Conservation (phyloP, 2,888 invertebrate species). For the Schizotus pectinicornis region DNA sequence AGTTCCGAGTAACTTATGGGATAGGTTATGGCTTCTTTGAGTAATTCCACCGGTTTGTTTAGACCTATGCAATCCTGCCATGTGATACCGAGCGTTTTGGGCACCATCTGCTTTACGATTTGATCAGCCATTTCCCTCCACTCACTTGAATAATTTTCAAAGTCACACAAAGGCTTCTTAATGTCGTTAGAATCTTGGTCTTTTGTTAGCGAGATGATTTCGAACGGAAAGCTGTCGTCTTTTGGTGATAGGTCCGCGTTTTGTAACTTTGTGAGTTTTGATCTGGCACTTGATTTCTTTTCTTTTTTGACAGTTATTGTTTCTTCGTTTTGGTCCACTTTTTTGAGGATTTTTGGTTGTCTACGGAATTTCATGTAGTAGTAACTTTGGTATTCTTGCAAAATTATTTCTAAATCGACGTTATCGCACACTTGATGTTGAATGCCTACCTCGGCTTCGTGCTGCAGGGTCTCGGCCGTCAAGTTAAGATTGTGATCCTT, state of each 20-base stretch:
- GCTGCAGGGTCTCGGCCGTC: constrained; percentile 68
- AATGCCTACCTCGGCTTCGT: constrained; percentile 75
- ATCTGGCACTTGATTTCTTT: constrained; percentile 34
- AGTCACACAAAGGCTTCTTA: constrained; percentile 42
- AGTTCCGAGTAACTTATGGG: constrained; percentile 76
- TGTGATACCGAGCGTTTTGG: constrained; percentile 68
- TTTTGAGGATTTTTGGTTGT: constrained; percentile 80
- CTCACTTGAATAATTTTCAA: constrained; percentile 60
- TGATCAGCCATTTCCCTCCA: constrained; percentile 70
- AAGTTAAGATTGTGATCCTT: constrained; percentile 69
- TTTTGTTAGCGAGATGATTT: constrained; percentile 36
- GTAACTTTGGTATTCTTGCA: constrained; percentile 89
- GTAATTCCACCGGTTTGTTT: constrained; percentile 72
- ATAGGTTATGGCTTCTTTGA: constrained; percentile 88
- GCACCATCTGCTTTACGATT: constrained; percentile 69
- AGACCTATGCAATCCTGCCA: constrained; percentile 87
- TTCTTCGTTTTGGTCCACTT: constrained; percentile 42
- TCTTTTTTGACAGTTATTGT: constrained; percentile 24
- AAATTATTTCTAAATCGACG: constrained; percentile 84
- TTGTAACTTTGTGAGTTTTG: constrained; percentile 33
- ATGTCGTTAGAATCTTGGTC: too few species aligned
- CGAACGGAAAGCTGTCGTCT: constrained; percentile 43
- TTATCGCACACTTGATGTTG: constrained; percentile 87
- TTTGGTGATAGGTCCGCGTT: constrained; percentile 23
- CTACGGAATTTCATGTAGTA: constrained; percentile 86